Evolutionary conservation across 2,888 invertebrate species (phyloP).

Genomic region (Sipunculus nudus): DNA sequence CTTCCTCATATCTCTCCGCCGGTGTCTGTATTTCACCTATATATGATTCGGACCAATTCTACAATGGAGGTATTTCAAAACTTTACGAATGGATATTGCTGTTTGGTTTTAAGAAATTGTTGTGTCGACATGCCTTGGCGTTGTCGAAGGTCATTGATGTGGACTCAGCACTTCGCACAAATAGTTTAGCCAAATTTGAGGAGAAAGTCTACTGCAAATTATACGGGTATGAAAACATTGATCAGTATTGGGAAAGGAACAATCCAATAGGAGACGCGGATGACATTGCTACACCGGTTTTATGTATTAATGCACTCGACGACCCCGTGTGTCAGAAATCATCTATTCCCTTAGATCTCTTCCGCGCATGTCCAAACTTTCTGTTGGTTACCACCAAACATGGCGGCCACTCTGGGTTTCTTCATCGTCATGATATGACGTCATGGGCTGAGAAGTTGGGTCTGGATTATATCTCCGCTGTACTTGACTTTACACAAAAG

Average conservation of each 20-base stretch:
- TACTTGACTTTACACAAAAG: constrained; percentile 10
- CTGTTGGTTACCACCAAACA: constrained; percentile 52
- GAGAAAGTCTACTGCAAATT: constrained; percentile 50
- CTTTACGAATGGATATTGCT: constrained; percentile 49
- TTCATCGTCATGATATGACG: constrained; percentile 39
- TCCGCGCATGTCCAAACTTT: constrained; percentile 55
- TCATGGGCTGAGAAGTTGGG: constrained; percentile 25
- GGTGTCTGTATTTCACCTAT: constrained; percentile 54
- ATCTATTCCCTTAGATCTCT: constrained; percentile 55
- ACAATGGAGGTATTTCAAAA: constrained; percentile 7
- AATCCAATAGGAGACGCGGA: constrained; percentile 61
- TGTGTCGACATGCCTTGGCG: constrained; percentile 46
- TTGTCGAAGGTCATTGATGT: constrained; percentile 48
- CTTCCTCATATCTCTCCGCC: constrained; percentile 49
- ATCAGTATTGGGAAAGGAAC: constrained; percentile 56
- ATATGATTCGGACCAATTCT: constrained; percentile 44
- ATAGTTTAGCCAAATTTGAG: constrained; percentile 49
- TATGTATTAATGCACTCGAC: constrained; percentile 57
- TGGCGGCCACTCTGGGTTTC: constrained; percentile 63
- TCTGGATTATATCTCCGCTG: constrained; percentile 19
- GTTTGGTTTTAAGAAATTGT: constrained; percentile 44
- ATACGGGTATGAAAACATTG: constrained; percentile 43
- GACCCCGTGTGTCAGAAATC: constrained; percentile 51
- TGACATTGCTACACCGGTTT: constrained; percentile 57
- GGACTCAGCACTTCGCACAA: constrained; percentile 41